A percentile compares a stretch with the other conserved stretches of the same genome.
Conservation (phyloP, 2,113 vertebrate genomes). For the Barnardius zonarius region DNA sequence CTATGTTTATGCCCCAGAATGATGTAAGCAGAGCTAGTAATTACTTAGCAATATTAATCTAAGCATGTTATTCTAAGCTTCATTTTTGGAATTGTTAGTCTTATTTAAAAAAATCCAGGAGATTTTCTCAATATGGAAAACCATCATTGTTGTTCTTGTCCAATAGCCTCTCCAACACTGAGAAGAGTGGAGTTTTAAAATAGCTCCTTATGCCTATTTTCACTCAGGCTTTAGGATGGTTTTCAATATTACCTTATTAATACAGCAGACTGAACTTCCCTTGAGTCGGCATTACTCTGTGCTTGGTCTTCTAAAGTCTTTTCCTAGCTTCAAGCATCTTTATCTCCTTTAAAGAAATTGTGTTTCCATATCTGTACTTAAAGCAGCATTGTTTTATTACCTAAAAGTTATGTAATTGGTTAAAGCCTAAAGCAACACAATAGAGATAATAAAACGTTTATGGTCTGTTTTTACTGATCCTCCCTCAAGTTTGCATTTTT, state of each 20-base stretch:
- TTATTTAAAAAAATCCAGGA: not conserved
- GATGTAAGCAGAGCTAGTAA: not conserved
- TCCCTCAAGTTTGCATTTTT: not conserved
- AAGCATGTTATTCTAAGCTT: not conserved
- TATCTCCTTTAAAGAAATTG: not conserved
- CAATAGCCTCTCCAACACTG: not conserved
- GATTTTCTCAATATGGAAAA: not conserved
- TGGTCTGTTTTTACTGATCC: not conserved
- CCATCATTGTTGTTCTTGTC: not conserved
- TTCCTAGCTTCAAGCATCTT: not conserved
- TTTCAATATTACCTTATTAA: not conserved
- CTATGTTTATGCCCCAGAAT: not conserved
- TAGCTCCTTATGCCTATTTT: not conserved
- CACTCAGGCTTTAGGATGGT: not conserved
- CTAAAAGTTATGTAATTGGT: rapidly evolving
- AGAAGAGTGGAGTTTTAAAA: not conserved
- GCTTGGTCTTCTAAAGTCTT: not conserved
- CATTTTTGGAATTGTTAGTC: not conserved
- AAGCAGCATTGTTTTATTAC: not conserved
- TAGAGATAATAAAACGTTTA: not conserved
- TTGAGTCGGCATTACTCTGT: not conserved
- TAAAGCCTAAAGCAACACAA: not conserved
- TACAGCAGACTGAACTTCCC: not conserved
- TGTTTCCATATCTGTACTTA: not conserved
- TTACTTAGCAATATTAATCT: not conserved